Base-by-base conservation (phyloP, 1,140 invertebrate genomes). In the Pseudomyrmex gracilis region DNA sequence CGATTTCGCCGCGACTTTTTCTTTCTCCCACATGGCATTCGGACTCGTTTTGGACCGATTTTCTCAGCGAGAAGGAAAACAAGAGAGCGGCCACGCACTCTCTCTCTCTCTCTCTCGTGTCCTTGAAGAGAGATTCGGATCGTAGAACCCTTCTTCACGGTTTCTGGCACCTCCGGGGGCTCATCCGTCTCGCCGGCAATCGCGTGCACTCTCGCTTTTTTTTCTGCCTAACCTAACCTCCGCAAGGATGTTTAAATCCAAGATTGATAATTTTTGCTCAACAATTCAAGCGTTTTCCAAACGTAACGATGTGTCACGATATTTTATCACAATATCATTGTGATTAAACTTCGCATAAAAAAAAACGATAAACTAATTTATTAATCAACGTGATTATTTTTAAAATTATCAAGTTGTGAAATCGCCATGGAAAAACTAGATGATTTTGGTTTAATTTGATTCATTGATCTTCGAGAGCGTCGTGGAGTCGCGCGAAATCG, bases 81-180 rank as follows among this genome's bases (percentile, higher is more conserved):
- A 73, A 47, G 70, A 34, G 24, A 17, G 47, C 77, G 60, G 74
- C 76, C 83, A 83, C 66, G 78, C 87, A 85, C 82, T 67, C n/a
- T n/a, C n/a, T n/a, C n/a, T n/a, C n/a, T n/a, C n/a, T n/a, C n/a
- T n/a, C n/a, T n/a, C 82, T 83, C 76, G 88, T 89, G 88, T 87
- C 88, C 88, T 89, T 89, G 88, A 84, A 89, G 76, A 89, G 76
- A 89, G 85, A 83, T 85, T 61, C 74, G 87, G 57, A 87, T 83
- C 87, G 66, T 84, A 89, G 66, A 67, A 68, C 63, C 43, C 45
- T 82, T 45, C 78, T 88, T 89, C 88, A 86, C 80, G 82, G 85
- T 88, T 89, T 89, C 87, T 89, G 86, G 63, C 84, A 89, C 84
- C 85, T 83, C 45, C 78, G 43, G 66, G 66, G 66, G 66, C 64